Evolutionary conservation across 2,888 invertebrate species (phyloP).

Genomic region (Diloba caeruleocephala): DNA sequence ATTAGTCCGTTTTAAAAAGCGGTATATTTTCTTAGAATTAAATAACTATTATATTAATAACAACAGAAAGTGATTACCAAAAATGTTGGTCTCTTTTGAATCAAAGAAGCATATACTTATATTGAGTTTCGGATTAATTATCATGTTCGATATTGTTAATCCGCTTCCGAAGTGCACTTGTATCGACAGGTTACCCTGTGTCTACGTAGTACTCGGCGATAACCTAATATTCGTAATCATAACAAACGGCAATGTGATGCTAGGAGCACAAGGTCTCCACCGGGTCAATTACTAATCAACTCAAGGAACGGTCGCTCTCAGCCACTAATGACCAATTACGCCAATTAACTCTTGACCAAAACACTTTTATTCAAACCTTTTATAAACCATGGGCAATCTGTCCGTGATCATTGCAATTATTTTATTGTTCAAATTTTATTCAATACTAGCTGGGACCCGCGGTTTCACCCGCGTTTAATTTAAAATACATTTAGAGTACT

Average conservation of each 20-base stretch:
- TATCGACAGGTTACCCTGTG: slow-evolving; percentile 30
- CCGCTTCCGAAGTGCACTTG: slow-evolving; percentile 8
- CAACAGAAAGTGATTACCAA: no score
- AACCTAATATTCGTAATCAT: slow-evolving; percentile 55
- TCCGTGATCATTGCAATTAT: slow-evolving; percentile 3
- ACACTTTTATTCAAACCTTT: slow-evolving; percentile 73
- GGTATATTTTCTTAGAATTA: no score
- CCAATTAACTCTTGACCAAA: slow-evolving; percentile 81
- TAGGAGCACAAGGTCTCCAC: slow-evolving; percentile 69
- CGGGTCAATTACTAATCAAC: slow-evolving; percentile 85
- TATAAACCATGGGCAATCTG: slow-evolving; percentile 14
- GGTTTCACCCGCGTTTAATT: no score
- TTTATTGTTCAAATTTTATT: slow-evolving; percentile 4
- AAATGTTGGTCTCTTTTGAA: no score
- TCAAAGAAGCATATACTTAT: no score
- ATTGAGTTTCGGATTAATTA: no score
- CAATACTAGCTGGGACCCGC: no score
- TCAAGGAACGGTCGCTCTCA: slow-evolving; percentile 71
- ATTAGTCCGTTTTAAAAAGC: no score
- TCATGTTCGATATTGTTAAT: slow-evolving; percentile 7
- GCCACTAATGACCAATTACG: slow-evolving; percentile 82
- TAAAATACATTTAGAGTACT: no score
- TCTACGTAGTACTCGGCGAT: slow-evolving; percentile 40
- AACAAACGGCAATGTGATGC: slow-evolving; percentile 51
- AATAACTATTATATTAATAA: no score